A percentile compares a stretch with the other conserved stretches of the same genome.
Conservation (phyloP, 2,113 vertebrate species). For the Laterallus jamaicensis region DNA sequence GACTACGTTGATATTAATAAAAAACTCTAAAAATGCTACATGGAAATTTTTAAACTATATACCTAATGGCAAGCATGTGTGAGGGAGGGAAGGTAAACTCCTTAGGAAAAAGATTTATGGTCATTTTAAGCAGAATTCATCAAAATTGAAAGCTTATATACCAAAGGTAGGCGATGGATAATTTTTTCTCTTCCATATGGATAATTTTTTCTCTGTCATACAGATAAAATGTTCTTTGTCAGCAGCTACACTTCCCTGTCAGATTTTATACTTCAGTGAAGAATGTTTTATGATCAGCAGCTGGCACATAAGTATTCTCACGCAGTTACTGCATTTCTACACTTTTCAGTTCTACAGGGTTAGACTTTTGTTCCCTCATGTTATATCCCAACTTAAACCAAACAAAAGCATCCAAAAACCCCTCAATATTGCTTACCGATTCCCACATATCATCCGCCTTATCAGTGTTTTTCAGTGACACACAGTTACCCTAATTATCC, state of each 20-base stretch:
- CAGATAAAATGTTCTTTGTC: conserved; percentile 44
- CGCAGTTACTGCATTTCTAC: neutral
- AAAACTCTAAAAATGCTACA: neutral
- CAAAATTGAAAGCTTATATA: conserved; percentile 5
- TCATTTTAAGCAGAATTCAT: conserved; percentile 11
- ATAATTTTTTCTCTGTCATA: conserved; percentile 15
- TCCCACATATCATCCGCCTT: neutral
- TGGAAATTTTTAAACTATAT: neutral
- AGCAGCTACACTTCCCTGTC: conserved; percentile 35
- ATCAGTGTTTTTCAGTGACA: neutral
- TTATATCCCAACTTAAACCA: neutral
- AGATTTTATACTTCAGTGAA: conserved; percentile 45
- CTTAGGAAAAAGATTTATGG: neutral
- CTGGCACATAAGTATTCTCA: conserved; percentile 9
- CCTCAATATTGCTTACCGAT: neutral
- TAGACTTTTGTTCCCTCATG: neutral
- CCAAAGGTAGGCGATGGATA: neutral
- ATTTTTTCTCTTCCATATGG: conserved; percentile 14
- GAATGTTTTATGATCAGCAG: conserved; percentile 50
- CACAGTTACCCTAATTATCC: neutral
- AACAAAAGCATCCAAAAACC: neutral
- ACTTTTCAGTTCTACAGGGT: neutral
- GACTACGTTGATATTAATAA: neutral
- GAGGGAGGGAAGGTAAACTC: neutral
- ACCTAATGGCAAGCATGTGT: neutral